These are phyloP conservation scores for Cydia pomonella DNA, from an alignment of 1,140 invertebrate species.

Conservation along the genomic window DNA sequence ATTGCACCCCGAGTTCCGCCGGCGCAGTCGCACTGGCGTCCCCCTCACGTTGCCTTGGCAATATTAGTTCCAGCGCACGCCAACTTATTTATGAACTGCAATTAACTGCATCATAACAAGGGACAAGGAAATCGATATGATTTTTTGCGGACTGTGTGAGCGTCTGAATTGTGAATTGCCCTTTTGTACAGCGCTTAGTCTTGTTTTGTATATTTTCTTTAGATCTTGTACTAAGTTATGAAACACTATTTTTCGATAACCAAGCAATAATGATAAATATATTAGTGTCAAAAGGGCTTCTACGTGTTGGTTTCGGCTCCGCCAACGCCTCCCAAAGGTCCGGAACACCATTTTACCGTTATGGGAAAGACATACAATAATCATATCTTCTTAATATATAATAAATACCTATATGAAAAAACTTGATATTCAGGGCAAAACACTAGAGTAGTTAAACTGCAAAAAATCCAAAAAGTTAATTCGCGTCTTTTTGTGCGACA, in stretches of 20 bases:
- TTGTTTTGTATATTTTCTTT: neutral
- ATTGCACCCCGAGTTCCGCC: slow-evolving; percentile 28
- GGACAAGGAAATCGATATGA: slow-evolving; percentile 28
- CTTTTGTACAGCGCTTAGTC: neutral
- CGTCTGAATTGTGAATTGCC: neutral
- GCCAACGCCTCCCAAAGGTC: too few relatives aligned
- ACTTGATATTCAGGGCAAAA: neutral
- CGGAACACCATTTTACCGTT: too few relatives aligned
- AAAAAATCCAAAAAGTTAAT: too few relatives aligned
- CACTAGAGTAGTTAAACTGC: neutral
- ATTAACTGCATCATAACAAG: slow-evolving; percentile 32
- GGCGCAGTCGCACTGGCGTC: slow-evolving; percentile 13
- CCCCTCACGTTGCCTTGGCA: slow-evolving; percentile 26
- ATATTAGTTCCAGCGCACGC: slow-evolving; percentile 32
- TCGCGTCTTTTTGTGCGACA: too few relatives aligned
- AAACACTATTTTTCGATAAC: neutral
- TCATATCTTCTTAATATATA: too few relatives aligned
- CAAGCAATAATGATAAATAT: too few relatives aligned
- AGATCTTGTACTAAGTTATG: neutral
- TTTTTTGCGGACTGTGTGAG: slow-evolving; percentile 27
- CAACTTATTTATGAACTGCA: slow-evolving; percentile 32
- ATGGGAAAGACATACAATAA: too few relatives aligned
- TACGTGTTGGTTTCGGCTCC: too few relatives aligned
- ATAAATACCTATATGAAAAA: neutral
- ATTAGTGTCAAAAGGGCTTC: too few relatives aligned